Percentiles rank a stretch among this genome's conserved stretches.
Evolutionary conservation across 2,797 vertebrate genomes (phyloP).

Genomic region (Rhinatrema bivittatum): DNA sequence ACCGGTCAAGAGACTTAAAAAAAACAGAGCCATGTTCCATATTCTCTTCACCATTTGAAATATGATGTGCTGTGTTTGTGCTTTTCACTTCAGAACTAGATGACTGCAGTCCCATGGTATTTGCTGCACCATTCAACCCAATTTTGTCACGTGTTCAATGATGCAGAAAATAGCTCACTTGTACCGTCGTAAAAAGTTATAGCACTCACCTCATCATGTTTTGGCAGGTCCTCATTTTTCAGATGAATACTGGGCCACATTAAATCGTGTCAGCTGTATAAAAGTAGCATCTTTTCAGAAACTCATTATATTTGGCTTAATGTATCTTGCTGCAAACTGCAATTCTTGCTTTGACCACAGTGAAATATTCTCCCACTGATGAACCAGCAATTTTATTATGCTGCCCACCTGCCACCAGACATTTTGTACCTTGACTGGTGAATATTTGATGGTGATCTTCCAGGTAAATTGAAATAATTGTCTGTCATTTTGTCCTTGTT

Average conservation of each 20-base stretch:
- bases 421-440: too few species aligned
- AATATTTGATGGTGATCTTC: too few species aligned
- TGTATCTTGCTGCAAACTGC: not conserved
- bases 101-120: constrained; percentile 5
- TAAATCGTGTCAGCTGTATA: constrained; percentile 2
- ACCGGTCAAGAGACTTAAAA: too few species aligned
- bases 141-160: constrained; percentile 3
- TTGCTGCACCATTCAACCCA: not conserved
- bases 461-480: too few species aligned
- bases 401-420: too few species aligned
- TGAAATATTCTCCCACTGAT: not conserved
- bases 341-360: not conserved
- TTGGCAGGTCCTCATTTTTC: constrained; percentile 15
- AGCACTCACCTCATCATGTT: constrained; percentile 14
- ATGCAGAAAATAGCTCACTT: constrained; percentile 6
- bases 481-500: too few species aligned
- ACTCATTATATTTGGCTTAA: not conserved
- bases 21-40: too few species aligned
- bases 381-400: constrained; percentile 2
- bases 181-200: constrained; percentile 16
- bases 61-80: not conserved
- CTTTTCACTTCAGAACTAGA: not conserved
- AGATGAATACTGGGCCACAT: constrained; percentile 1
- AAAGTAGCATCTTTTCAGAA: constrained; percentile 1
- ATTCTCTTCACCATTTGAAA: not conserved